Base-by-base conservation (phyloP, 37 sponge, comb jelly and placozoan species). In the Haliclona indistincta region DNA sequence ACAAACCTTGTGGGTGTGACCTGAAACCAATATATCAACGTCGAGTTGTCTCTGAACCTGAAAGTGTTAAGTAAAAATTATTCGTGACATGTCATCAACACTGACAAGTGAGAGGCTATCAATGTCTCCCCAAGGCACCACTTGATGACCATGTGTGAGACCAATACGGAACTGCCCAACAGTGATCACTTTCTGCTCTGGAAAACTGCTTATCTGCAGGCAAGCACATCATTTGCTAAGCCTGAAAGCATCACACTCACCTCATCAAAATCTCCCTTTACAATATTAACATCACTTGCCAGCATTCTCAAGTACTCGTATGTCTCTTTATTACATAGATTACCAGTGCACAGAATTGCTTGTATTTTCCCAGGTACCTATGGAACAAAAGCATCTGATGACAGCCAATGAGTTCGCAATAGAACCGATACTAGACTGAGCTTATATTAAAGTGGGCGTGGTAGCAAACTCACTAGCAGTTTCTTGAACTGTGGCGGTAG, bases 291-390 rank as follows among this genome's bases (percentile, higher is more conserved):
- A 73, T 98, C 99, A 65, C 88, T 85, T 23, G 99, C 96, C 15
- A 98, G 81, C n/a, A 86, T 89, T 68, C 95, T 98, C 64, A 98
- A 89, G 68, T 95, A 98, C 80, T 98, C 99, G 47, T 74, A 92
- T 0, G 94, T 94, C 54, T 98, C 99, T 52, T 89, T 91, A 28
- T 86, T 64, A 66, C 95, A 95, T n/a, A 98, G 86, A 71, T 98
- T 98, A 23, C 99, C 99, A 0, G 99, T 98, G 65, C 99, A 98
- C 38, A 98, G 81, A 43, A 98, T 93, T 81, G 95, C 96, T 78
- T 98, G 95, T 51, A 98, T 98, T 75, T 95, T 95, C 47, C 99
- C 99, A 36, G 99, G 99, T 0, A 98, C 94, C 97, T 96, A 71
- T 42, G 54, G 26, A 61, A 33, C 65, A 22, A 3, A 20, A 15